Evolutionary conservation across 2,888 invertebrate genomes (phyloP).

Genomic region (Lysandra bellargus): DNA sequence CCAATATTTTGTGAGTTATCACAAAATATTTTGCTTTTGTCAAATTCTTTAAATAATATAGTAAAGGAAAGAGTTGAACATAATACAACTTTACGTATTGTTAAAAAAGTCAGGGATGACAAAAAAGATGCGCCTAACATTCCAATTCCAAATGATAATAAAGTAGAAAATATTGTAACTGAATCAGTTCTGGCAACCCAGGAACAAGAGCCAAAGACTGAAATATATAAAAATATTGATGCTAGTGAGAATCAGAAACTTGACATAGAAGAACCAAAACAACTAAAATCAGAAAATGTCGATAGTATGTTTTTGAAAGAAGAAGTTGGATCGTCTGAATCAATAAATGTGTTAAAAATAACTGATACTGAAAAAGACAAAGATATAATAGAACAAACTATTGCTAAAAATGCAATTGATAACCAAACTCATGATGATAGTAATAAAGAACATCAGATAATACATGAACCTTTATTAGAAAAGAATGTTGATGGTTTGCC

Average conservation of each 20-base stretch:
- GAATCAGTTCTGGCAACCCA: neutral
- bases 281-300: neutral
- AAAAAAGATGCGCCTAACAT: neutral
- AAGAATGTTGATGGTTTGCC: neutral
- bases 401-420: neutral
- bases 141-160: neutral
- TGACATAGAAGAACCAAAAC: neutral
- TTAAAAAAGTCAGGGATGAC: neutral
- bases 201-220: neutral
- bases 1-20: slow-evolving; percentile 64
- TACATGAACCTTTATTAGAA: neutral
- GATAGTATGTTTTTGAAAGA: neutral
- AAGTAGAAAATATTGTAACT: neutral
- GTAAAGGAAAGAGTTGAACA: neutral
- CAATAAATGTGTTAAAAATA: neutral
- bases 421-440: neutral
- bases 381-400: neutral
- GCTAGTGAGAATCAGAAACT: neutral
- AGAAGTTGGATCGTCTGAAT: neutral
- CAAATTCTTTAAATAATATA: slow-evolving; percentile 34
- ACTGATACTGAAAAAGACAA: neutral
- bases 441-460: neutral
- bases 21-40: slow-evolving; percentile 44
- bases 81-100: neutral
- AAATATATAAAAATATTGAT: neutral